phyloP scores from a whole-genome alignment of 2,113 vertebrate species.

The Pao palembangensis region DNA sequence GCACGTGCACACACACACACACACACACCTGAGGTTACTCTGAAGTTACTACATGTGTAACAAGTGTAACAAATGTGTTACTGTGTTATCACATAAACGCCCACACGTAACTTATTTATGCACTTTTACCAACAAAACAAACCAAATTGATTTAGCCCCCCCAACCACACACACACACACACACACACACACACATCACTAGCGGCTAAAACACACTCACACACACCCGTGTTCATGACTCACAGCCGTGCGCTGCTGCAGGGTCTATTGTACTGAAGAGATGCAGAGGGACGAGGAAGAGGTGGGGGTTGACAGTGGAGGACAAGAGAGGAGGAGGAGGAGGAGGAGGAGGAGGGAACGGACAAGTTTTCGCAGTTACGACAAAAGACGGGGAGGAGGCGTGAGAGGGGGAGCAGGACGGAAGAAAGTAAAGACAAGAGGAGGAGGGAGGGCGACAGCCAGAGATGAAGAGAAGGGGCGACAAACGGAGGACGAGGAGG shows the following conservation, averaged over 20 bases:
- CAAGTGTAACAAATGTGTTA: no score
- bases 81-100: no score
- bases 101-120: no score
- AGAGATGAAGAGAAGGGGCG: conserved; percentile 18
- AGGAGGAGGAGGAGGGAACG: conserved; percentile 29
- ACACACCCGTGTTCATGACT: conserved; percentile 42
- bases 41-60: no score
- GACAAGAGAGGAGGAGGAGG: conserved; percentile 46
- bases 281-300: conserved; percentile 31
- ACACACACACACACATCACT: not conserved
- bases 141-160: no score
- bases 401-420: conserved; percentile 13
- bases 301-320: conserved; percentile 32
- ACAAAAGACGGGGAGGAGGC: conserved; percentile 56
- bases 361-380: conserved; percentile 41
- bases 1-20: no score
- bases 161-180: conserved; percentile 2
- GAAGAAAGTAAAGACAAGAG: conserved; percentile 33
- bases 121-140: no score
- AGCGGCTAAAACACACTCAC: conserved; percentile 1
- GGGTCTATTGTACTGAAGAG: conserved; percentile 53
- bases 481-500: conserved; percentile 17
- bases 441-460: conserved; percentile 38
- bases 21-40: no score
- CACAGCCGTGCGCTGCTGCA: conserved; percentile 60